These are phyloP conservation scores for Drosophila mayaguana DNA, from an alignment of 2,888 invertebrate genomes.

Conservation along the genomic window DNA sequence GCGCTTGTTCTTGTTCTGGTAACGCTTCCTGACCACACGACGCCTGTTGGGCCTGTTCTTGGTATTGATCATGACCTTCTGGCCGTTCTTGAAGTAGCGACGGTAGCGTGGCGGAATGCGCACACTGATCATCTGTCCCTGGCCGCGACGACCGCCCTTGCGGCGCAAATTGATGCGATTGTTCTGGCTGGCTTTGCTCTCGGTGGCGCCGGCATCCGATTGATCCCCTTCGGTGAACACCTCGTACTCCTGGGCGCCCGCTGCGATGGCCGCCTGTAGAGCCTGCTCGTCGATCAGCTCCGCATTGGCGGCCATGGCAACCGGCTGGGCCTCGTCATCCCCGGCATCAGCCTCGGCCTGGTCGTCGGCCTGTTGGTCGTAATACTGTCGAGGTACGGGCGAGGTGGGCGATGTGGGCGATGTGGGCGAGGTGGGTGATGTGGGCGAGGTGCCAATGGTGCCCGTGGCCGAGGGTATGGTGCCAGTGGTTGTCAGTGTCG, in stretches of 20 bases:
- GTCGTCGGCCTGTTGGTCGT: conserved; percentile 31
- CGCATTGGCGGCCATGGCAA: conserved; percentile 52
- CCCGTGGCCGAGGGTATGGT: conserved; percentile 66
- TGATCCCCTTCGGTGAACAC: conserved; percentile 68
- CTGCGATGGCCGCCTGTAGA: conserved; percentile 62
- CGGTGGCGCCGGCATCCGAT: conserved; percentile 49
- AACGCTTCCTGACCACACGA: conserved; percentile 69
- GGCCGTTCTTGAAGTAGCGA: conserved; percentile 82
- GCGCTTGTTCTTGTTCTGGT: conserved; percentile 54
- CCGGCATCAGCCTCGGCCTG: conserved; percentile 36
- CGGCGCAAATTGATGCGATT: conserved; percentile 69
- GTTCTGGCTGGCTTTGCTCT: conserved; percentile 66
- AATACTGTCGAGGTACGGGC: conserved; percentile 14
- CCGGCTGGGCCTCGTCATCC: conserved; percentile 26
- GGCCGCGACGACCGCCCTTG: conserved; percentile 69
- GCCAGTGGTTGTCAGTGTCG: conserved; percentile 59
- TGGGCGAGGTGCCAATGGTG: conserved; percentile 43
- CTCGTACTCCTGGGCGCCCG: conserved; percentile 76
- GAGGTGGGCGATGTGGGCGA: neutral
- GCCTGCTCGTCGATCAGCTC: conserved; percentile 71
- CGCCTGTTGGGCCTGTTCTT: conserved; percentile 62
- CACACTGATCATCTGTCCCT: conserved; percentile 73
- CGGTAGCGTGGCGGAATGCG: conserved; percentile 80
- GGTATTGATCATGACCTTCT: conserved; percentile 76
- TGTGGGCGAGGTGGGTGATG: conserved; percentile 13